phyloP scores from a whole-genome alignment of 2,797 vertebrate species.

The Alouatta caraya region DNA sequence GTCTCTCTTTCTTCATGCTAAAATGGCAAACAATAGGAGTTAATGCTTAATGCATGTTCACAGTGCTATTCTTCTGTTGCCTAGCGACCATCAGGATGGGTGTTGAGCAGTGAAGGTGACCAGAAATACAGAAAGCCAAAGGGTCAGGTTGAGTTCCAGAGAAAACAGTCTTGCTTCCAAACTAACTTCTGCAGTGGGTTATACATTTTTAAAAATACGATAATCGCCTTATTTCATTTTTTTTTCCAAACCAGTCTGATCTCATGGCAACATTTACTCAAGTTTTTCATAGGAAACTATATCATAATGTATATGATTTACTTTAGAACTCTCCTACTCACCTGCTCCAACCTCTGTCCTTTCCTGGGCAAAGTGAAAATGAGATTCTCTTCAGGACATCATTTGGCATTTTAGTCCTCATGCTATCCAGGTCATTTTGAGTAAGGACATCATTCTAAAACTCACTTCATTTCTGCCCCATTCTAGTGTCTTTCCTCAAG shows the following conservation, averaged over 20 bases:
- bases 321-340: background rate
- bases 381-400: background rate
- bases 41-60: constrained; percentile 73
- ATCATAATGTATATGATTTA: background rate
- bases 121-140: constrained; percentile 64
- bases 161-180: constrained; percentile 45
- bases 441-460: background rate
- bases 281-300: background rate
- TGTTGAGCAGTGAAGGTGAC: constrained; percentile 47
- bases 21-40: constrained; percentile 59
- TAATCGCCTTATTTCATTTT: background rate
- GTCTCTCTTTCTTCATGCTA: constrained; percentile 50
- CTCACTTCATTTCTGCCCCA: background rate
- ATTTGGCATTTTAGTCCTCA: background rate
- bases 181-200: constrained; percentile 28
- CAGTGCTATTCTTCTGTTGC: constrained; percentile 71
- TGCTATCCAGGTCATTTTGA: background rate
- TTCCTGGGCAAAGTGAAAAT: background rate
- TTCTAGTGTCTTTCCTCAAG: background rate
- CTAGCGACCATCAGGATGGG: constrained; percentile 63
- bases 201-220: background rate
- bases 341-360: background rate
- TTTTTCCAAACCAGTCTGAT: background rate
- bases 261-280: background rate
- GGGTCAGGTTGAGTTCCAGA: constrained; percentile 55